Percentiles rank a stretch among this genome's conserved stretches.
phyloP scores from a whole-genome alignment of 2,797 vertebrate species.

The Telmatherina bonti region DNA sequence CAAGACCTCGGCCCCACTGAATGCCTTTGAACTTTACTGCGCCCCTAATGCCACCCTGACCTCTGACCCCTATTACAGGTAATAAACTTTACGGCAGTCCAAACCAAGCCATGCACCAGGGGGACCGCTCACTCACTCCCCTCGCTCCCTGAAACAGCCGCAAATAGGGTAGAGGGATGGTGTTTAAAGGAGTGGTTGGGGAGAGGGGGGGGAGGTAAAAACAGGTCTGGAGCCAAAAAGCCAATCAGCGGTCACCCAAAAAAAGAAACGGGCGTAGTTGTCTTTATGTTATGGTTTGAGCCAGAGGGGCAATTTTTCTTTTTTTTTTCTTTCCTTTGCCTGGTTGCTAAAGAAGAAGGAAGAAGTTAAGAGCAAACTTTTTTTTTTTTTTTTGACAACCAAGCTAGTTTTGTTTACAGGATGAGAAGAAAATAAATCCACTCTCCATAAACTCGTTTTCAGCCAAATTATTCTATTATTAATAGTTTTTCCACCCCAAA shows the following conservation, averaged over 20 bases:
- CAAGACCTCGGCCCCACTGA: slow-evolving; percentile 89
- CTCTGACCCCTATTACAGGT: slow-evolving; percentile 97
- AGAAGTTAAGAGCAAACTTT: slow-evolving; percentile 54
- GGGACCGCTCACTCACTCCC: slow-evolving; percentile 82
- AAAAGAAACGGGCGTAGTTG: slow-evolving; percentile 54
- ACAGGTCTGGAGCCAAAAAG: slow-evolving; percentile 82
- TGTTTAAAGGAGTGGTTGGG: slow-evolving; percentile 65
- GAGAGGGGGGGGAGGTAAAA: slow-evolving; percentile 59
- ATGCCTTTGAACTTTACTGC: slow-evolving; percentile 98
- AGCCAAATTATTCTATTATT: slow-evolving; percentile 50
- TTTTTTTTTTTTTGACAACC: slow-evolving; percentile 38
- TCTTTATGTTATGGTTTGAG: slow-evolving; percentile 59
- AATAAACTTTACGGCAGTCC: slow-evolving; percentile 99
- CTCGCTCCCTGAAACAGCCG: slow-evolving; percentile 76
- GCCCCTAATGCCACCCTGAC: slow-evolving; percentile 94
- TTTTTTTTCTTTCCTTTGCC: slow-evolving; percentile 22
- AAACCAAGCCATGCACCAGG: slow-evolving; percentile 97
- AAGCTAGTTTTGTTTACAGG: slow-evolving; percentile 55
- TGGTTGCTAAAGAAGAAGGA: slow-evolving; percentile 19
- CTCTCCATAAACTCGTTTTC: slow-evolving; percentile 48
- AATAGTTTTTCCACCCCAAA: slow-evolving; percentile 63
- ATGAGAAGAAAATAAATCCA: slow-evolving; percentile 38
- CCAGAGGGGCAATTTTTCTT: slow-evolving; percentile 30
- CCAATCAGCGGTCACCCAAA: slow-evolving; percentile 83
- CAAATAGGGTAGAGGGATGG: slow-evolving; percentile 64